Conservation (phyloP, 1,140 invertebrate species). For the Drosophila setifemur region DNA sequence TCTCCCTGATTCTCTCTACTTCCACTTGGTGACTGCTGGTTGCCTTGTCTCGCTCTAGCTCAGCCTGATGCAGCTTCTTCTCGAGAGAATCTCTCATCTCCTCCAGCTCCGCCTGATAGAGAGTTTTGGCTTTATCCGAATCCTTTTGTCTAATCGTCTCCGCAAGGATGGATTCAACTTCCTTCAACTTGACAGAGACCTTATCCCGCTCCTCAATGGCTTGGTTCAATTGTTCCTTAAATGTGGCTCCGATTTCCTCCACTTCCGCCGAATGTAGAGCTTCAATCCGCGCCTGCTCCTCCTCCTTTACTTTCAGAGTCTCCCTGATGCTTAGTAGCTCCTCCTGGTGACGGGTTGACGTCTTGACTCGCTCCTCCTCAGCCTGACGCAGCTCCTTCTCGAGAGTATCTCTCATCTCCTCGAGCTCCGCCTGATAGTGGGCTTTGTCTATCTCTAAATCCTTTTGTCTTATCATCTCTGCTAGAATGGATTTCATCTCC, state of each 20-base stretch:
- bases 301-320: not conserved
- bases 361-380: not conserved
- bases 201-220: not conserved
- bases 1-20: not conserved
- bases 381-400: not conserved
- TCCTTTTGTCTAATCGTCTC: too few relatives aligned
- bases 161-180: not conserved
- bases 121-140: not conserved
- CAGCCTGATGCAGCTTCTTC: not conserved
- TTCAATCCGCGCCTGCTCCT: not conserved
- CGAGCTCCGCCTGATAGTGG: not conserved
- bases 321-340: not conserved
- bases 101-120: not conserved
- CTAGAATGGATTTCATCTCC: too few relatives aligned
- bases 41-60: not conserved
- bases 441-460: too few relatives aligned
- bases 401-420: not conserved
- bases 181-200: not conserved
- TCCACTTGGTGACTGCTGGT: not conserved
- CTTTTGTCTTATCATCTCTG: too few relatives aligned
- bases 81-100: not conserved
- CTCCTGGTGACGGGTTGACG: not conserved
- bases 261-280: not conserved
- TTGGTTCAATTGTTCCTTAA: not conserved
- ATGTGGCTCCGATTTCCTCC: not conserved